Conservation (phyloP, 2,113 vertebrate genomes). For the Colinus virginianus region DNA sequence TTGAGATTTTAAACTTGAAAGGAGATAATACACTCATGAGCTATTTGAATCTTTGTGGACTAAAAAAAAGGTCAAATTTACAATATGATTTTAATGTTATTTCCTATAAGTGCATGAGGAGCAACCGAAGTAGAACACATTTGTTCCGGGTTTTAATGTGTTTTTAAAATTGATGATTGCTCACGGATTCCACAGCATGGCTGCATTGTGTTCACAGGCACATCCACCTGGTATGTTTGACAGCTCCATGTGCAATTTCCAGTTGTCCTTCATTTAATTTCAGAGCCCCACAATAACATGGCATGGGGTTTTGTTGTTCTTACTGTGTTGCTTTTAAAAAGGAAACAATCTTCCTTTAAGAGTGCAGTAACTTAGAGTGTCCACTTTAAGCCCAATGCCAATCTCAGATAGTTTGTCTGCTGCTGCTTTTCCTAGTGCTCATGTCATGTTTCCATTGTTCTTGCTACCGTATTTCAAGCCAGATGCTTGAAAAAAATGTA, state of each 20-base stretch:
- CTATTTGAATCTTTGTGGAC: background rate
- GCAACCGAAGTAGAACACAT: background rate
- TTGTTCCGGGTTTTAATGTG: background rate
- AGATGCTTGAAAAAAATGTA: background rate
- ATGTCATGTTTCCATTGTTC: background rate
- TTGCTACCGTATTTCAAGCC: slow-evolving; percentile 12
- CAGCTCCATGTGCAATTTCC: background rate
- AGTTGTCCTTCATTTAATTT: background rate
- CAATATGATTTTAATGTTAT: background rate
- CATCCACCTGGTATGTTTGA: background rate
- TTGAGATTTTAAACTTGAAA: slow-evolving; percentile 13
- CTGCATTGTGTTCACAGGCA: background rate
- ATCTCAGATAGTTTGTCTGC: background rate
- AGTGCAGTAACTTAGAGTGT: background rate
- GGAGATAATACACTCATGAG: background rate
- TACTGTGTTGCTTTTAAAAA: background rate
- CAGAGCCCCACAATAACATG: background rate
- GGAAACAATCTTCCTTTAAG: background rate
- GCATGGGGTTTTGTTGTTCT: background rate
- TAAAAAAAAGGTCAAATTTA: slow-evolving; percentile 45
- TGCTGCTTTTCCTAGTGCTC: background rate
- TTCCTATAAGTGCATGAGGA: slow-evolving; percentile 37
- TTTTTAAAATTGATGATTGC: background rate
- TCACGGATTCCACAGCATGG: background rate
- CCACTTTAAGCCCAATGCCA: background rate